A percentile compares a stretch with the other conserved stretches of the same genome.
phyloP scores from a whole-genome alignment of 2,797 vertebrate genomes.

The Pipistrellus pygmaeus region DNA sequence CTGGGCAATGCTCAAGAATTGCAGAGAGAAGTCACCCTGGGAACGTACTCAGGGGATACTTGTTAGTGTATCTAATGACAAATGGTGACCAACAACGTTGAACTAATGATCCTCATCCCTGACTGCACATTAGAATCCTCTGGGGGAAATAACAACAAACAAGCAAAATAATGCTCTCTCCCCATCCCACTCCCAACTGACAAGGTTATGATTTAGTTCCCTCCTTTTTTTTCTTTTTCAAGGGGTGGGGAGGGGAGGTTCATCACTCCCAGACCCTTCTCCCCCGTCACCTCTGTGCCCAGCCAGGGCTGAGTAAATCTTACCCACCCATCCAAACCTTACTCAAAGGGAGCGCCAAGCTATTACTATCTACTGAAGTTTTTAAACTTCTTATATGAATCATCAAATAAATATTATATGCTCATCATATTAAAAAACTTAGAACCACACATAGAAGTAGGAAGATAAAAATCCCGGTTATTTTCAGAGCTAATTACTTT shows the following conservation, averaged over 20 bases:
- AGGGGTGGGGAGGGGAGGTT: not conserved
- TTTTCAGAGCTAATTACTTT: conserved; percentile 36
- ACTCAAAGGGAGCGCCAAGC: not conserved
- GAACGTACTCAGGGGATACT: not conserved
- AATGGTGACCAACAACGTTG: not conserved
- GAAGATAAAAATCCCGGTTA: conserved; percentile 26
- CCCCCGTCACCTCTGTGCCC: not conserved
- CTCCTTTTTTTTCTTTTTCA: not conserved
- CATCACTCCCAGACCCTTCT: not conserved
- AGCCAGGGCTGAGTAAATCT: not conserved
- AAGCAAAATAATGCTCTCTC: not conserved
- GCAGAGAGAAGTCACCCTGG: conserved; percentile 36
- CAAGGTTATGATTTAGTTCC: not conserved
- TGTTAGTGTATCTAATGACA: not conserved
- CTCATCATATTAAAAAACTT: not conserved
- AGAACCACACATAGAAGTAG: not conserved
- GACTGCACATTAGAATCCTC: not conserved
- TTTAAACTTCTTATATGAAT: conserved; percentile 33
- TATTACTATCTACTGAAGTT: not conserved
- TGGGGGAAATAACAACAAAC: not conserved
- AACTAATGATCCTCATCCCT: not conserved
- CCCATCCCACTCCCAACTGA: too few species aligned
- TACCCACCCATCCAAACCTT: not conserved
- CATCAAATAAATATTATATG: not conserved
- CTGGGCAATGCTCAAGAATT: not conserved